Conservation (phyloP, 2,113 vertebrate species). For the Erythrocercus mccallii region DNA sequence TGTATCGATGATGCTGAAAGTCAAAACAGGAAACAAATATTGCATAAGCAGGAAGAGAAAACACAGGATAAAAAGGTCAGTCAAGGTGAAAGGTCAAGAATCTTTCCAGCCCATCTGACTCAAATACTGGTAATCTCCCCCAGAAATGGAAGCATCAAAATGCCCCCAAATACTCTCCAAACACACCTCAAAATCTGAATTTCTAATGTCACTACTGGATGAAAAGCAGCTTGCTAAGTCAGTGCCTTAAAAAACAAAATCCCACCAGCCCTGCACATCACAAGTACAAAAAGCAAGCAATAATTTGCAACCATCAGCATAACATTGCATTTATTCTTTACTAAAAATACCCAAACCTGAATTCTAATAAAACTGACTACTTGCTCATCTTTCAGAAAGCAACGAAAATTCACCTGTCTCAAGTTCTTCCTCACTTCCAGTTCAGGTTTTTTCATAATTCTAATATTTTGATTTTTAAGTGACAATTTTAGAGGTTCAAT, state of each 20-base stretch:
- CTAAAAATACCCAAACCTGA: constrained; percentile 8
- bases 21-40: neutral
- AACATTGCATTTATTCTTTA: neutral
- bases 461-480: constrained; percentile 46
- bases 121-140: neutral
- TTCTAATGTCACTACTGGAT: neutral
- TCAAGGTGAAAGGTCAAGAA: neutral
- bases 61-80: neutral
- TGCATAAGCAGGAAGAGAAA: neutral
- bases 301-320: constrained; percentile 6
- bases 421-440: neutral
- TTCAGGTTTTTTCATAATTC: neutral
- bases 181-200: neutral
- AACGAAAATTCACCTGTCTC: neutral
- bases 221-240: neutral
- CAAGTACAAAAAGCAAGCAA: neutral
- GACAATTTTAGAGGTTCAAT: constrained; percentile 45
- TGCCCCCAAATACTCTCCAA: neutral
- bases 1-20: neutral
- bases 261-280: neutral
- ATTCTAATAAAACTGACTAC: neutral
- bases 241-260: neutral
- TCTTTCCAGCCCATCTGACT: neutral
- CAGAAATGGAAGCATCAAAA: neutral
- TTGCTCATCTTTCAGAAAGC: neutral